Conservation (phyloP, 2,113 vertebrate genomes). For the Urocynchramus pylzowi region DNA sequence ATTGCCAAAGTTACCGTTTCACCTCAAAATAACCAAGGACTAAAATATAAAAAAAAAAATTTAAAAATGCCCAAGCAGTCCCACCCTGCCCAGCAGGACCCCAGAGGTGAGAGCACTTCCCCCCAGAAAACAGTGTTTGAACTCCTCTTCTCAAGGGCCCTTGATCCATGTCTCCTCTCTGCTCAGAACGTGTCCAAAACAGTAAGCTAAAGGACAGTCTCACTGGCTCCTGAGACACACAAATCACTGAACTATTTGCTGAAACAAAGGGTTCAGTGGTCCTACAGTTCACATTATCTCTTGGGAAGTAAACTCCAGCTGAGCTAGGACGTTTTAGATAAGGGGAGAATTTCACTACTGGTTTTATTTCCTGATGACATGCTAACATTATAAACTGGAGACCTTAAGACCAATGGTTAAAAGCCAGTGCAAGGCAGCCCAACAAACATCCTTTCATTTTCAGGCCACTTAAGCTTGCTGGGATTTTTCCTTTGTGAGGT, state of each 20-base stretch:
- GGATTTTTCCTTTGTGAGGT: neutral
- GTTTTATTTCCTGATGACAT: neutral
- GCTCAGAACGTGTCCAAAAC: neutral
- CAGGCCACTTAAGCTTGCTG: neutral
- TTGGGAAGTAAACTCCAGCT: neutral
- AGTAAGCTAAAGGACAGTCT: neutral
- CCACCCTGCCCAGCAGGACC: neutral
- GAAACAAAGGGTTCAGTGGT: neutral
- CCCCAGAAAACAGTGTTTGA: neutral
- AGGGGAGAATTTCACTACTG: neutral
- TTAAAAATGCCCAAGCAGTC: neutral
- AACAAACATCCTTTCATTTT: neutral
- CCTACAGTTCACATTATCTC: neutral
- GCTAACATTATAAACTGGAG: neutral
- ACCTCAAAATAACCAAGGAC: neutral
- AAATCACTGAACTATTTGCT: neutral
- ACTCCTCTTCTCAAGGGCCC: neutral
- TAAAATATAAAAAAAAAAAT: neutral
- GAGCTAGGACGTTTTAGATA: neutral
- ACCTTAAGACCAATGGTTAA: neutral
- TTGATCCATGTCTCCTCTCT: accelerated
- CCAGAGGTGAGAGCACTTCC: neutral
- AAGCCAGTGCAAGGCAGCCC: neutral
- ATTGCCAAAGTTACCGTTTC: neutral
- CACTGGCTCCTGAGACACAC: neutral